Evolutionary conservation across 1,140 invertebrate genomes (phyloP).

Genomic region (Drosophila trapezifrons): DNA sequence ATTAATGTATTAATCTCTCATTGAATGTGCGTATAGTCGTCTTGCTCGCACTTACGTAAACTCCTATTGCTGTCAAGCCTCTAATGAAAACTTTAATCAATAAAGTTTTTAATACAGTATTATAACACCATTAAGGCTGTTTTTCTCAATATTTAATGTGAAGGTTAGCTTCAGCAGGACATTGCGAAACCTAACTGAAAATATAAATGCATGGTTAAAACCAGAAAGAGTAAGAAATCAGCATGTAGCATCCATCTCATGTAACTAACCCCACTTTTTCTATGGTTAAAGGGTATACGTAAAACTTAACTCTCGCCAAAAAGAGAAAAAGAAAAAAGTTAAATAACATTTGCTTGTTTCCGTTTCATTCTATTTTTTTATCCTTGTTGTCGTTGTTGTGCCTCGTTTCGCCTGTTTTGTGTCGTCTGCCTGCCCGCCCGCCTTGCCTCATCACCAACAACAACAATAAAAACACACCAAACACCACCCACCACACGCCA

Average conservation of each 20-base stretch:
- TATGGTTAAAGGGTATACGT: slow-evolving; percentile 38
- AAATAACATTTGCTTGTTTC: slow-evolving; percentile 80
- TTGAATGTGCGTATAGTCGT: too few relatives aligned
- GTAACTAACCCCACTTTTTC: slow-evolving; percentile 5
- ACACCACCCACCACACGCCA: slow-evolving; percentile 21
- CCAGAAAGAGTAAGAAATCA: background rate
- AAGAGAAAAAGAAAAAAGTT: slow-evolving; percentile 30
- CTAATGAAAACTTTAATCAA: too few relatives aligned
- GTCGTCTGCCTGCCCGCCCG: slow-evolving; percentile 56
- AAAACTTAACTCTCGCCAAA: slow-evolving; percentile 16
- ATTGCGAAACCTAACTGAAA: background rate
- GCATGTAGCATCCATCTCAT: slow-evolving; percentile 24
- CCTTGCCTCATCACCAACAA: slow-evolving; percentile 52
- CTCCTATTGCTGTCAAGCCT: too few relatives aligned
- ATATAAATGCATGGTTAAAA: background rate
- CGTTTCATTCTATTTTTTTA: slow-evolving; percentile 50
- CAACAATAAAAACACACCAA: slow-evolving; percentile 24
- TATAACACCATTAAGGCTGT: too few relatives aligned
- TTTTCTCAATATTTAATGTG: background rate
- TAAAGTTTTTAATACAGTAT: too few relatives aligned
- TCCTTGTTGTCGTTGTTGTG: slow-evolving; percentile 60
- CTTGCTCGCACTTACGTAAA: too few relatives aligned
- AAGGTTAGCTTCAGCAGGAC: background rate
- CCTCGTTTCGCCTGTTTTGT: slow-evolving; percentile 63
- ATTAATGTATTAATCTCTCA: too few relatives aligned